phyloP scores from a whole-genome alignment of 2,888 invertebrate species.

The Melangyna quadrimaculata region DNA sequence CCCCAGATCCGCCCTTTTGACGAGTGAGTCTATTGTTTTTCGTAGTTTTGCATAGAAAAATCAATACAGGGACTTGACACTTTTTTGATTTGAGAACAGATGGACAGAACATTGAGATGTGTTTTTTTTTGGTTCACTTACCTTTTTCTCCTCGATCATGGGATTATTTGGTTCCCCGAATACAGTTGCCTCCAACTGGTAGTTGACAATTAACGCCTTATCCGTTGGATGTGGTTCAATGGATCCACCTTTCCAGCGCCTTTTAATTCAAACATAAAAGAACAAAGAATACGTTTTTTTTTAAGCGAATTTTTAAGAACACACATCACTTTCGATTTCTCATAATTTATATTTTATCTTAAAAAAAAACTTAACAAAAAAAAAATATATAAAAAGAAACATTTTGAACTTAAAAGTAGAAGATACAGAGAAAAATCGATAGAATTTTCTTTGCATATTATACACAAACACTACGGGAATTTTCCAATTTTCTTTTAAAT shows the following conservation, averaged over 20 bases:
- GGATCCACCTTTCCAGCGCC: constrained; percentile 88
- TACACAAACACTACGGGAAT: constrained; percentile 35
- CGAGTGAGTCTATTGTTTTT: constrained; percentile 37
- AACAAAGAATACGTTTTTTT: constrained; percentile 49
- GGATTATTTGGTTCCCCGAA: constrained; percentile 90
- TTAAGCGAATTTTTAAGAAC: constrained; percentile 42
- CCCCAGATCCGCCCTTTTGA: constrained; percentile 29
- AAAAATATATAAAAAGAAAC: background rate
- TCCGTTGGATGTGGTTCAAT: constrained; percentile 95
- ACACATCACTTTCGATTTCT: constrained; percentile 42
- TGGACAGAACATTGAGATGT: background rate
- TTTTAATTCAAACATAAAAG: constrained; percentile 76
- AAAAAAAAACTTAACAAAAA: constrained; percentile 24
- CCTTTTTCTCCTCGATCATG: constrained; percentile 91
- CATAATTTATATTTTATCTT: constrained; percentile 6
- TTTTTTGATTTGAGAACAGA: constrained; percentile 9
- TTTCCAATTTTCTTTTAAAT: background rate
- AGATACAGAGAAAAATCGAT: constrained; percentile 59
- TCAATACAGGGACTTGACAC: constrained; percentile 47
- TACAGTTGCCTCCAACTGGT: constrained; percentile 93
- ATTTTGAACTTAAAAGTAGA: background rate
- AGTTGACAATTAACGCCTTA: constrained; percentile 92
- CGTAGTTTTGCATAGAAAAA: constrained; percentile 42
- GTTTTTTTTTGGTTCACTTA: constrained; percentile 74
- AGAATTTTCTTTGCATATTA: constrained; percentile 46